phyloP scores from a whole-genome alignment of 1,140 invertebrate species.

The Frieseomelitta varia region DNA sequence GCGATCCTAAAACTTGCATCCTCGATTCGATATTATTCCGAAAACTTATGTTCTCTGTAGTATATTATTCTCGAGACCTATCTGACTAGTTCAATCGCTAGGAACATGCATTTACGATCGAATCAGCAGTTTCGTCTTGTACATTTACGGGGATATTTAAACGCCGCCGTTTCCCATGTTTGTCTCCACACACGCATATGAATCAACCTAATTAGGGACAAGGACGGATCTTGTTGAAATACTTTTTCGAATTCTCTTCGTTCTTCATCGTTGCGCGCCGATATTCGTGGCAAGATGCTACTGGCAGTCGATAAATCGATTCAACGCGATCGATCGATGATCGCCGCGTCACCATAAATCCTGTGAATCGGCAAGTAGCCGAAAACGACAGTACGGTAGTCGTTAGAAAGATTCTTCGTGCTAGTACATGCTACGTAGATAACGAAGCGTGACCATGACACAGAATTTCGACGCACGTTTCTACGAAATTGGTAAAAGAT shows the following conservation, averaged over 20 bases:
- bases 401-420: too few relatives aligned
- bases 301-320: neutral
- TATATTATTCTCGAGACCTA: too few relatives aligned
- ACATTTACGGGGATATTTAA: constrained; percentile 36
- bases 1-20: too few relatives aligned
- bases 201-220: constrained; percentile 44
- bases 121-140: neutral
- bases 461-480: constrained; percentile 55
- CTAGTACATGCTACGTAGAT: constrained; percentile 21
- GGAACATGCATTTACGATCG: neutral
- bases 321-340: neutral
- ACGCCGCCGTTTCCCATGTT: constrained; percentile 19
- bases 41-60: too few relatives aligned
- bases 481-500: too few relatives aligned
- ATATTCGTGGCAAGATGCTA: neutral
- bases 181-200: constrained; percentile 6
- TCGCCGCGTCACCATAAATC: neutral
- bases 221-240: constrained; percentile 44
- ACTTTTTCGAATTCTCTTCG: constrained; percentile 21
- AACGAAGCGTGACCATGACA: constrained; percentile 56
- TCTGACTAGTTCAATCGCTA: neutral
- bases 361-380: neutral
- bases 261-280: constrained; percentile 22
- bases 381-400: neutral
- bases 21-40: too few relatives aligned